phyloP scores from a whole-genome alignment of 2,113 vertebrate species.

The Sylvietta virens region DNA sequence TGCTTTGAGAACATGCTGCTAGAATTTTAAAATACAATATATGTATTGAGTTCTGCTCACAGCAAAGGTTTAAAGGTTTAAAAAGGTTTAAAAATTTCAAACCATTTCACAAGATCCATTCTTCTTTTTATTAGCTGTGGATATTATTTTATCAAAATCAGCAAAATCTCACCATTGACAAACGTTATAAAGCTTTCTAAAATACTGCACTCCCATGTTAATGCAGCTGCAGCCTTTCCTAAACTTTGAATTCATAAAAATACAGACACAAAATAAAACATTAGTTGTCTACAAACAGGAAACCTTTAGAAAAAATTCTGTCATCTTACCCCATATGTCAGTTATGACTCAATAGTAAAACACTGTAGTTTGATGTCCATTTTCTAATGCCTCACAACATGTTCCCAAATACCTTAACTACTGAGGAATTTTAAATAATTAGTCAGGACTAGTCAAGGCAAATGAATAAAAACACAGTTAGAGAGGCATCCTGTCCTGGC shows the following conservation, averaged over 20 bases:
- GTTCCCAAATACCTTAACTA: not conserved
- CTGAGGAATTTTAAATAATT: not conserved
- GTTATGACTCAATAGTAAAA: not conserved
- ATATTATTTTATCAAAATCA: not conserved
- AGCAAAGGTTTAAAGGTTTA: not conserved
- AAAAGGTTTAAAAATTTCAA: too few relatives aligned
- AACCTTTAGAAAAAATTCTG: not conserved
- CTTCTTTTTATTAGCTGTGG: not conserved
- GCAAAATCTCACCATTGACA: not conserved
- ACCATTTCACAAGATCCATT: not conserved
- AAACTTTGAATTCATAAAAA: not conserved
- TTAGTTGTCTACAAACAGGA: not conserved
- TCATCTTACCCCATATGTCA: not conserved
- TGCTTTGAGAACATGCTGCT: not conserved
- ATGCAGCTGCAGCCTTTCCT: not conserved
- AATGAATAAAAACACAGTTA: not conserved
- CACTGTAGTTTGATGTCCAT: not conserved
- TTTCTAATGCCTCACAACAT: not conserved
- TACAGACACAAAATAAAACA: not conserved
- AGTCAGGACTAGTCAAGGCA: not conserved
- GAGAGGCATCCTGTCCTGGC: not conserved
- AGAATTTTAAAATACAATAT: not conserved
- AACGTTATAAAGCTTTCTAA: not conserved
- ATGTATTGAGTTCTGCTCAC: not conserved
- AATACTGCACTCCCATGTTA: not conserved